Percentiles rank a stretch among this genome's conserved stretches.
phyloP scores from a whole-genome alignment of 2,888 invertebrate genomes.

The Scaptomyza tumidula region DNA sequence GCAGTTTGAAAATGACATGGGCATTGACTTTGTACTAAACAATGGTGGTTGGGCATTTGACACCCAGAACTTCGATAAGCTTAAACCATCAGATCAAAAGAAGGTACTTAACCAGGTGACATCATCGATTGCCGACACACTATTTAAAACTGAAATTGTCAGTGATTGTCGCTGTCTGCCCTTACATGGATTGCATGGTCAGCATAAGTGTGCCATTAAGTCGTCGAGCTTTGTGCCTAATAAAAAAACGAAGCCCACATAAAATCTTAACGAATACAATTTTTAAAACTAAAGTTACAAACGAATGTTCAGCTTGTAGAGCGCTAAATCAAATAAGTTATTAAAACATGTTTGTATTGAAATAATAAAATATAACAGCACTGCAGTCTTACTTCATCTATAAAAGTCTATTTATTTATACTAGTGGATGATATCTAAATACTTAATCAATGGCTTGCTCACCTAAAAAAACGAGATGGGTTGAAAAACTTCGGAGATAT shows the following conservation, averaged over 20 bases:
- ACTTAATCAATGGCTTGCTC: too few species aligned
- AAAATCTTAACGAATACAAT: slow-evolving; percentile 23
- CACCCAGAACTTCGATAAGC: slow-evolving; percentile 79
- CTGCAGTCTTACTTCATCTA: neutral
- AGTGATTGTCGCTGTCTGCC: slow-evolving; percentile 81
- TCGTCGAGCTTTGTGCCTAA: slow-evolving; percentile 80
- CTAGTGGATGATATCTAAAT: too few species aligned
- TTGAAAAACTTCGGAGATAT: too few species aligned
- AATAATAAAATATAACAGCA: slow-evolving; percentile 2
- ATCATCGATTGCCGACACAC: slow-evolving; percentile 82
- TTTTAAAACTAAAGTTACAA: slow-evolving; percentile 4
- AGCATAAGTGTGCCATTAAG: slow-evolving; percentile 80
- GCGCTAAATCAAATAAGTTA: slow-evolving; percentile 28
- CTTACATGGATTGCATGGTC: slow-evolving; percentile 77
- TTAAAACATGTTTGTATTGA: slow-evolving; percentile 12
- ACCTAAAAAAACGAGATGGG: too few species aligned
- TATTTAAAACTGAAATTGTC: slow-evolving; percentile 82
- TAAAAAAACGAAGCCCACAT: slow-evolving; percentile 76
- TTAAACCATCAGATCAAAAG: slow-evolving; percentile 75
- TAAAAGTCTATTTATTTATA: too few species aligned
- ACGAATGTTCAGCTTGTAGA: slow-evolving; percentile 15
- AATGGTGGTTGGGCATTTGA: slow-evolving; percentile 83
- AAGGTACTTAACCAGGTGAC: slow-evolving; percentile 77
- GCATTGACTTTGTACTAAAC: slow-evolving; percentile 88
- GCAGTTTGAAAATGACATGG: slow-evolving; percentile 86